Percentiles rank a stretch among this genome's conserved stretches.
Evolutionary conservation across 2,888 invertebrate species (phyloP).

Genomic region (Omphaloscelis lunosa): DNA sequence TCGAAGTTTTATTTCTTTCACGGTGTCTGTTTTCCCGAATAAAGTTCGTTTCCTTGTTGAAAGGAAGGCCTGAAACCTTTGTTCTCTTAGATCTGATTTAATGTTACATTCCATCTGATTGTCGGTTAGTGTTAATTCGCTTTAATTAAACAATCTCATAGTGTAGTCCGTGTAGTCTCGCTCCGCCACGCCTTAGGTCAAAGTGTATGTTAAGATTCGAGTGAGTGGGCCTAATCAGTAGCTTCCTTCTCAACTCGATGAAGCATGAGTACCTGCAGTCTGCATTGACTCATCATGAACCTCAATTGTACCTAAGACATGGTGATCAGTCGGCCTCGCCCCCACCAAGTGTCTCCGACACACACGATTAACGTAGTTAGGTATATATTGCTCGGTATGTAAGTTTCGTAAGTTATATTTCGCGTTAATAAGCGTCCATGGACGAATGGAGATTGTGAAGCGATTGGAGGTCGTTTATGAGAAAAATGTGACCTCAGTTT

Average conservation of each 20-base stretch:
- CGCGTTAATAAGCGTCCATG: conserved; percentile 73
- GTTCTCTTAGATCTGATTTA: conserved; percentile 64
- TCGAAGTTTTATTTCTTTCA: conserved; percentile 67
- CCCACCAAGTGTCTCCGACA: conserved; percentile 79
- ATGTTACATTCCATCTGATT: conserved; percentile 70
- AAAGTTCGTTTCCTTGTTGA: conserved; percentile 82
- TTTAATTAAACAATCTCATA: conserved; percentile 65
- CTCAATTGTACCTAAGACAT: conserved; percentile 76
- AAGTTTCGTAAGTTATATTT: conserved; percentile 74
- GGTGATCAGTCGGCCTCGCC: conserved; percentile 79
- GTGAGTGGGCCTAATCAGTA: conserved; percentile 76
- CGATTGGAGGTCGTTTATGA: conserved; percentile 80
- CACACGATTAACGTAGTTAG: conserved; percentile 72
- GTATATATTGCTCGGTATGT: conserved; percentile 76
- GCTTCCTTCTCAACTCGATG: conserved; percentile 79
- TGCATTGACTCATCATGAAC: conserved; percentile 71
- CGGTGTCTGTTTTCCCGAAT: conserved; percentile 62
- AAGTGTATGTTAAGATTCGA: conserved; percentile 65
- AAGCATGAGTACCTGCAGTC: conserved; percentile 73
- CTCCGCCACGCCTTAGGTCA: conserved; percentile 75
- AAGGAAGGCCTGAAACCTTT: conserved; percentile 81
- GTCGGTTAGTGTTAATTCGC: conserved; percentile 63
- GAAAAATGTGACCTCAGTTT: conserved; percentile 82
- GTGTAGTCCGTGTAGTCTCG: conserved; percentile 60
- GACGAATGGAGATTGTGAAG: conserved; percentile 70